phyloP scores from a whole-genome alignment of 2,797 vertebrate genomes.

The Poeciliopsis presidionis region DNA sequence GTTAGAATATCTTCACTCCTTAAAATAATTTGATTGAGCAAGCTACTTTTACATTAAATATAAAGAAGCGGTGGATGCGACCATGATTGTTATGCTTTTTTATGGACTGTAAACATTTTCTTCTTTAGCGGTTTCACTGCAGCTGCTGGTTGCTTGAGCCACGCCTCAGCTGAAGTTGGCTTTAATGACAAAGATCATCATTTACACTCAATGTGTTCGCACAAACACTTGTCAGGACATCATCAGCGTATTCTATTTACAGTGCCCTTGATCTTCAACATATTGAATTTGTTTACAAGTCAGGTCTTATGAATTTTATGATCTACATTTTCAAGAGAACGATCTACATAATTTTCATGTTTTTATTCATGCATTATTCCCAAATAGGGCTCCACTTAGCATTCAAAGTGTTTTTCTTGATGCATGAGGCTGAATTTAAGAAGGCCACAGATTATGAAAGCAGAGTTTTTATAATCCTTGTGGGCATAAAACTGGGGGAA shows the following conservation, averaged over 20 bases:
- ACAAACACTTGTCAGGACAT: conserved; percentile 1
- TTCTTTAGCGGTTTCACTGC: background rate
- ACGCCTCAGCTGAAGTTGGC: background rate
- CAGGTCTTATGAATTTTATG: conserved; percentile 36
- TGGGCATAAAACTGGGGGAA: background rate
- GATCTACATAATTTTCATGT: conserved; percentile 65
- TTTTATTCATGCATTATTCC: conserved; percentile 67
- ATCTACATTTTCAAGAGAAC: conserved; percentile 24
- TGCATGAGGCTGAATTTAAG: conserved; percentile 17
- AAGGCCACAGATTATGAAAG: conserved; percentile 39
- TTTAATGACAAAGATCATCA: background rate
- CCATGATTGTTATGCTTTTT: background rate
- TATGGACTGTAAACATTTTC: background rate
- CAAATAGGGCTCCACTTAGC: conserved; percentile 7
- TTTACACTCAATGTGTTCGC: background rate
- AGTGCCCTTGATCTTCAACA: conserved; percentile 48
- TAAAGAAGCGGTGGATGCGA: background rate
- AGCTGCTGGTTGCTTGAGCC: background rate
- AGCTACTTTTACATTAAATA: background rate
- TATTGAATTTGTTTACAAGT: conserved; percentile 36
- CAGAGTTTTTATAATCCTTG: background rate
- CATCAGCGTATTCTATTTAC: conserved; percentile 46
- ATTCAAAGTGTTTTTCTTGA: conserved; percentile 25
- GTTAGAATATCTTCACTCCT: background rate
- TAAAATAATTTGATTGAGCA: background rate